phyloP scores from a whole-genome alignment of 2,888 invertebrate genomes.

The Lithosia quadra region DNA sequence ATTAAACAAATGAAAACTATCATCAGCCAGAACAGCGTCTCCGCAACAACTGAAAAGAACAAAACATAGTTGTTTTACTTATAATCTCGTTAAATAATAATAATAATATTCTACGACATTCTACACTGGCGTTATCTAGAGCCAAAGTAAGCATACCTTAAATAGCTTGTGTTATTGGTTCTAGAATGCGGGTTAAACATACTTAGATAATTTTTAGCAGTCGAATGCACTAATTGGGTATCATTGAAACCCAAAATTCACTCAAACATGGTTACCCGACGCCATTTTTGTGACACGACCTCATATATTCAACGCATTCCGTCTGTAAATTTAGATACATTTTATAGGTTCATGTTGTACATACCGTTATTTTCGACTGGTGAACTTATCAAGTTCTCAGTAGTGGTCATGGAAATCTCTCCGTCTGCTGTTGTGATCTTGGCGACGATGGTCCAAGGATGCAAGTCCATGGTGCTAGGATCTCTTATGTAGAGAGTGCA shows the following conservation, averaged over 20 bases:
- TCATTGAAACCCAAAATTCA: no score
- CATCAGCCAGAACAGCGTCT: constrained; percentile 43
- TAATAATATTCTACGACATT: no score
- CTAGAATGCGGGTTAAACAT: no score
- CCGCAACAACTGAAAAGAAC: constrained; percentile 40
- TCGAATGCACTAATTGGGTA: no score
- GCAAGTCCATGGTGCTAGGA: constrained; percentile 59
- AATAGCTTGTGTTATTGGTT: no score
- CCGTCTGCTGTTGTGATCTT: constrained; percentile 56
- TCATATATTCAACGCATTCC: not conserved
- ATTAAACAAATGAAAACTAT: constrained; percentile 49
- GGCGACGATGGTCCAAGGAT: constrained; percentile 72
- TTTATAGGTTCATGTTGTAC: not conserved
- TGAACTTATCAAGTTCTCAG: constrained; percentile 36
- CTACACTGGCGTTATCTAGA: no score
- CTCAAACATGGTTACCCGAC: no score
- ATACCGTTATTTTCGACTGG: not conserved
- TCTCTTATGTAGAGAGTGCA: constrained; percentile 58
- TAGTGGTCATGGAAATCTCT: constrained; percentile 57
- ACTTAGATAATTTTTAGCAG: no score
- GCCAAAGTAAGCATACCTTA: no score
- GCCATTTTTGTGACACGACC: no score
- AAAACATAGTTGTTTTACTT: not conserved
- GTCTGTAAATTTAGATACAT: not conserved
- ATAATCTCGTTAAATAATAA: not conserved